Conservation (phyloP, 2,888 invertebrate genomes). For the Falcaria lacertinaria region DNA sequence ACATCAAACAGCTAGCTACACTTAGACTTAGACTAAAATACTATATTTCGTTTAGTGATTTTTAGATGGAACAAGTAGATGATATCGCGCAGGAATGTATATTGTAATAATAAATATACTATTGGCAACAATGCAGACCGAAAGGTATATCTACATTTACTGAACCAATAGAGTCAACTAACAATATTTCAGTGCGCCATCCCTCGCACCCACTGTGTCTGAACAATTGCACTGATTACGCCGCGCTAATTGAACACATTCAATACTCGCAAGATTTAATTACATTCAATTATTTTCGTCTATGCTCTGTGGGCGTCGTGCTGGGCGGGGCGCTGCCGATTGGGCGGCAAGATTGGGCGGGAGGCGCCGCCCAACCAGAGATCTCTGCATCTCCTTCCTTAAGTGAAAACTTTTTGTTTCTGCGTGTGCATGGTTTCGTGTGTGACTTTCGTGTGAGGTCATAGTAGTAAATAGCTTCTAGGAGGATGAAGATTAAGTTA, state of each 20-base stretch:
- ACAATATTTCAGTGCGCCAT: constrained; percentile 5
- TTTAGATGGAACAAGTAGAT: no score
- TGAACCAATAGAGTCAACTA: constrained; percentile 9
- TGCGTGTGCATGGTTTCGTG: no score
- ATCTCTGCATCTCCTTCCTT: constrained; percentile 30
- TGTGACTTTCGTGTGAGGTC: no score
- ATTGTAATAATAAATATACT: neutral
- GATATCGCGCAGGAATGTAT: no score
- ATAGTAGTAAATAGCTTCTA: no score
- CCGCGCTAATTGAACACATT: constrained; percentile 47
- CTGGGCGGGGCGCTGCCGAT: constrained; percentile 49
- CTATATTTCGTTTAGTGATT: no score
- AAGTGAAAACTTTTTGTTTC: constrained; percentile 11
- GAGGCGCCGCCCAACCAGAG: constrained; percentile 57
- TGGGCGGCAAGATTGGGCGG: constrained; percentile 61
- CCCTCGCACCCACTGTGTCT: constrained; percentile 4
- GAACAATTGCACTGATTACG: constrained; percentile 61
- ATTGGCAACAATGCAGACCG: neutral
- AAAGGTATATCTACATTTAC: constrained; percentile 8
- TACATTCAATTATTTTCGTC: constrained; percentile 61
- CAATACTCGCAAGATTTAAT: constrained; percentile 67
- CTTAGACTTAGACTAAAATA: no score
- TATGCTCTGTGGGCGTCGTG: constrained; percentile 37
- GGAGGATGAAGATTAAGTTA: no score
- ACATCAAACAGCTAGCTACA: no score